Evolutionary conservation across 2,113 vertebrate genomes (phyloP), one percentile per base, ranked within the genome.

Genomic region (Sialia sialis): DNA sequence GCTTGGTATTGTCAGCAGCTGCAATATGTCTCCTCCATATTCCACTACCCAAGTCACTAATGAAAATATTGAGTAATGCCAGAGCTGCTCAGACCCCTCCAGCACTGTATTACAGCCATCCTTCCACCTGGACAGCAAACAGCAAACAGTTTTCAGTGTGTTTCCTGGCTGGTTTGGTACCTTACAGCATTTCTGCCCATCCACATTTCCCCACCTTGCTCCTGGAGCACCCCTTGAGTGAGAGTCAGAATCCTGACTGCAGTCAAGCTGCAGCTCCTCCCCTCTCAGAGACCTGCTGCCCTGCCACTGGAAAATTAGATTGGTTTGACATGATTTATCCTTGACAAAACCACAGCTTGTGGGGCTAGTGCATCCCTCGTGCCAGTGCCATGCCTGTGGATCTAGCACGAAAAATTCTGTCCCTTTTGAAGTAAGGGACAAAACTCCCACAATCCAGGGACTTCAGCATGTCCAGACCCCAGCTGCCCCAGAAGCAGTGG

Each of bases 61-160:
- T 86, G 83, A 89, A 86, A 90, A 86, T 38, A 78, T 3, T 87
- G 93, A 95, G 64, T 54, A 62, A 92, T 16, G n/a, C 34, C 93
- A 92, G 89, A 73, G 82, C 85, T 55, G 67, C 87, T n/a, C 80
- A 87, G 84, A 49, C 41, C 81, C 87, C 82, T 75, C 54, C 93
- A 76, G 91, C 13, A 2, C 27, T 0, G 0, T 16, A 25, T 49
- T 32, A 76, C 69, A 73, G 54, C 79, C 93, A 84, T 86, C 72
- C 54, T 90, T 83, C 79, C 78, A 56, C 89, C 52, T n/a, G 1
- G 1, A 84, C 93, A 84, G 68, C 26, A 83, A 83, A 48, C 15
- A 85, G 62, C 70, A 7, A 32, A 27, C 19, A 58, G 60, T 72
- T 72, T 67, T 11, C 78, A 44, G 36, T 0, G 4, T 18, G 30